phyloP scores from a whole-genome alignment of 2,797 vertebrate species.

The Pangasius sanitwongsei region DNA sequence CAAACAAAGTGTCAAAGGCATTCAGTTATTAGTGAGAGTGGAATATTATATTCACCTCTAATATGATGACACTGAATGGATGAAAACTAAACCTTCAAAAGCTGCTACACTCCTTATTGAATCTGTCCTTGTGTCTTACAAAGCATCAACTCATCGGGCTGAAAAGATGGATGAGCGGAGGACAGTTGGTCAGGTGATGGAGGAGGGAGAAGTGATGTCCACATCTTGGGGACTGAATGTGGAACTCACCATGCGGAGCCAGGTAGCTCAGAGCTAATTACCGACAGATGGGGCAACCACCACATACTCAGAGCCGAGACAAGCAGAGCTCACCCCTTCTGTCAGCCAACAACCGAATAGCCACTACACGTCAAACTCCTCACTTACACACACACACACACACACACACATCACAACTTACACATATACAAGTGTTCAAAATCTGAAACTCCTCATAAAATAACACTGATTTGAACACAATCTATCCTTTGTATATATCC shows the following conservation, averaged over 20 bases:
- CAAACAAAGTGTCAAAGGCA: background rate
- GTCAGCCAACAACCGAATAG: slow-evolving; percentile 64
- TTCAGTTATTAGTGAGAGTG: background rate
- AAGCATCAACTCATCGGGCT: slow-evolving; percentile 1
- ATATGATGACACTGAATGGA: background rate
- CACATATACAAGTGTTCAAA: slow-evolving; percentile 19
- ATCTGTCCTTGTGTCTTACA: background rate
- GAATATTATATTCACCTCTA: background rate
- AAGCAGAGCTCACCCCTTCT: slow-evolving; percentile 71
- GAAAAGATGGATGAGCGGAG: slow-evolving; percentile 21
- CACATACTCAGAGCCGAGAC: slow-evolving; percentile 70
- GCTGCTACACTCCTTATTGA: background rate
- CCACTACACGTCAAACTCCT: slow-evolving; percentile 27
- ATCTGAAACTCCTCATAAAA: background rate
- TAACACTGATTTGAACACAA: background rate
- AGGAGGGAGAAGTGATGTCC: slow-evolving; percentile 43
- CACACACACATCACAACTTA: background rate
- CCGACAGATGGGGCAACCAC: slow-evolving; percentile 79
- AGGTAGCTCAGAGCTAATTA: slow-evolving; percentile 73
- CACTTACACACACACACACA: slow-evolving; percentile 3
- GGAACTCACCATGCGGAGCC: slow-evolving; percentile 69
- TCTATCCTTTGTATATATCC: slow-evolving; percentile 37
- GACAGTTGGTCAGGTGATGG: slow-evolving; percentile 35
- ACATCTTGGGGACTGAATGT: slow-evolving; percentile 52
- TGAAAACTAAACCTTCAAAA: background rate